These are phyloP conservation scores for Plemyria rubiginata DNA, from an alignment of 2,888 invertebrate genomes.

Conservation along the genomic window DNA sequence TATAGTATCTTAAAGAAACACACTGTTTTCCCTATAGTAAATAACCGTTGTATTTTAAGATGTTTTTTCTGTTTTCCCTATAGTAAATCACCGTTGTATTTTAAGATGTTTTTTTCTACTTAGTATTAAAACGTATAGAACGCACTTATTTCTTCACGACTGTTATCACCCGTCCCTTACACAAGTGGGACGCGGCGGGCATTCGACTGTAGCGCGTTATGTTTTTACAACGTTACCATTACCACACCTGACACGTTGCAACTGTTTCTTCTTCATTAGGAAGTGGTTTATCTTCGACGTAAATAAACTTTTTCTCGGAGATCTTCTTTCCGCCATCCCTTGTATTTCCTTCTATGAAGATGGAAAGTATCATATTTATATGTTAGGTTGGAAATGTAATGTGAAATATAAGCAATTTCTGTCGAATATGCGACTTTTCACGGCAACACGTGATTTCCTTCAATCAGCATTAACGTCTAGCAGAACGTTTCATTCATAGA, in stretches of 20 bases:
- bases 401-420: not conserved
- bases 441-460: not conserved
- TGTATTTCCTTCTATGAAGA: not conserved
- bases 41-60: no score
- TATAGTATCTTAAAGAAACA: not conserved
- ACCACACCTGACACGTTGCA: conserved; percentile 57
- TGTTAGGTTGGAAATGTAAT: not conserved
- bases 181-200: conserved; percentile 61
- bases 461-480: not conserved
- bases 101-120: not conserved
- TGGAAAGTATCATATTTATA: no score
- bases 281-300: conserved; percentile 27
- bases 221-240: conserved; percentile 66
- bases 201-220: conserved; percentile 64
- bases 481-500: not conserved
- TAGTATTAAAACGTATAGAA: conserved; percentile 9
- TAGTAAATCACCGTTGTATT: no score
- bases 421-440: not conserved
- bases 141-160: conserved; percentile 47
- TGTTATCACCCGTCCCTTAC: conserved; percentile 56
- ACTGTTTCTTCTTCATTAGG: conserved; percentile 42
- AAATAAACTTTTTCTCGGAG: conserved; percentile 21
- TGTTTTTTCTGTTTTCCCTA: no score
- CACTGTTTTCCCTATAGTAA: no score
- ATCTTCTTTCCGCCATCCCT: conserved; percentile 4